Evolutionary conservation across 2,797 vertebrate species (phyloP).

Genomic region (Distichodus sexfasciatus): DNA sequence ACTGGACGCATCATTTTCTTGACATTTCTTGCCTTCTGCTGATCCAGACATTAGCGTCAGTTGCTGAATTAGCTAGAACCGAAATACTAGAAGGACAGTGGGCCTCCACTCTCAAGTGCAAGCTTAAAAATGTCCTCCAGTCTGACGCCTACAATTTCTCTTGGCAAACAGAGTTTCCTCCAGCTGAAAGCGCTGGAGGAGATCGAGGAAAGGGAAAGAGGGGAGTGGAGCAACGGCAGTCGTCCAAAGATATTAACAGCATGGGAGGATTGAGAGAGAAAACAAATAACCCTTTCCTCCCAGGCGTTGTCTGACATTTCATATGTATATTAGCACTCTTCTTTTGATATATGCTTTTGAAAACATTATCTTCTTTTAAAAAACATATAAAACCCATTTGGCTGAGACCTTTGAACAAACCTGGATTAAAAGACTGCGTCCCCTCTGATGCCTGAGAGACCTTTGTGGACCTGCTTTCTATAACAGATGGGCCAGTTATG

Average conservation of each 20-base stretch:
- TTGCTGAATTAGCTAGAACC: no score
- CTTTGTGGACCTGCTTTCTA: conserved; percentile 27
- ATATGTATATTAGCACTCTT: not conserved
- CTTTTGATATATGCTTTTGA: not conserved
- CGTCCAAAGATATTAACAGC: conserved; percentile 21
- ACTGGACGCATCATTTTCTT: no score
- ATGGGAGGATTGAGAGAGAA: not conserved
- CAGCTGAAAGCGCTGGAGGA: conserved; percentile 8
- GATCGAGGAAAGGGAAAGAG: not conserved
- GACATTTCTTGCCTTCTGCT: no score
- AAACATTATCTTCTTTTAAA: not conserved
- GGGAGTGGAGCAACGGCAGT: not conserved
- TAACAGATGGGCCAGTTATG: conserved; percentile 49
- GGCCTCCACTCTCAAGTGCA: not conserved
- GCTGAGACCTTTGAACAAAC: not conserved
- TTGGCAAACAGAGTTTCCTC: conserved; percentile 21
- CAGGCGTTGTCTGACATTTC: not conserved
- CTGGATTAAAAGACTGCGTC: not conserved
- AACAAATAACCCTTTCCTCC: not conserved
- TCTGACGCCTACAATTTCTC: conserved; percentile 16
- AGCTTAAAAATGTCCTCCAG: conserved; percentile 4
- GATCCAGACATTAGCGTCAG: no score
- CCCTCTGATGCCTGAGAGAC: conserved; percentile 8
- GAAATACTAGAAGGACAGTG: no score
- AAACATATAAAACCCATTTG: not conserved